phyloP scores from a whole-genome alignment of 2,888 invertebrate species.

The Eristalis arbustorum region DNA sequence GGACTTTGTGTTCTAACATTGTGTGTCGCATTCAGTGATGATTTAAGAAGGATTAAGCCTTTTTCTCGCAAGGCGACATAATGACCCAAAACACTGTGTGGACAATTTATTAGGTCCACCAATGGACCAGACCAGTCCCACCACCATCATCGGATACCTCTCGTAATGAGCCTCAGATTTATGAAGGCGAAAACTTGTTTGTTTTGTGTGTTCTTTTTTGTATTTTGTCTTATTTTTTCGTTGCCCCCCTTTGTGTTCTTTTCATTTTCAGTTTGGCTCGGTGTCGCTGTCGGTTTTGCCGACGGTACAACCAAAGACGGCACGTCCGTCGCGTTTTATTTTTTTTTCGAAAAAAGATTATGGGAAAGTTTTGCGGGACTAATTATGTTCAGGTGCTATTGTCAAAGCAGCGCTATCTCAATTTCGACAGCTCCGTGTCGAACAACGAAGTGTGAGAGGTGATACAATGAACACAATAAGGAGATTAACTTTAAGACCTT shows the following conservation, averaged over 20 bases:
- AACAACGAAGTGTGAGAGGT: background rate
- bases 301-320: constrained; percentile 31
- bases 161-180: constrained; percentile 65
- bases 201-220: background rate
- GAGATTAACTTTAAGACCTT: constrained; percentile 66
- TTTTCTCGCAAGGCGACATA: constrained; percentile 66
- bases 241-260: background rate
- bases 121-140: constrained; percentile 9
- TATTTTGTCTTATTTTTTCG: too few species aligned
- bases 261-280: background rate
- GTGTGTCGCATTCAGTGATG: constrained; percentile 61
- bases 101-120: constrained; percentile 68
- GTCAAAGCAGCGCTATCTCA: constrained; percentile 64
- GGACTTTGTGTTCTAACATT: constrained; percentile 50
- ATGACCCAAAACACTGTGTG: constrained; percentile 68
- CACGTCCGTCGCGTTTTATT: background rate
- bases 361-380: constrained; percentile 28
- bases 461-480: constrained; percentile 58
- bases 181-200: constrained; percentile 58
- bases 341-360: background rate
- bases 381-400: constrained; percentile 60
- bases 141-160: background rate
- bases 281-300: constrained; percentile 35
- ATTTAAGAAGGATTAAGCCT: constrained; percentile 70
- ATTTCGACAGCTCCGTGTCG: constrained; percentile 57